Conservation (phyloP, 2,888 invertebrate genomes). For the Oithona nana region DNA sequence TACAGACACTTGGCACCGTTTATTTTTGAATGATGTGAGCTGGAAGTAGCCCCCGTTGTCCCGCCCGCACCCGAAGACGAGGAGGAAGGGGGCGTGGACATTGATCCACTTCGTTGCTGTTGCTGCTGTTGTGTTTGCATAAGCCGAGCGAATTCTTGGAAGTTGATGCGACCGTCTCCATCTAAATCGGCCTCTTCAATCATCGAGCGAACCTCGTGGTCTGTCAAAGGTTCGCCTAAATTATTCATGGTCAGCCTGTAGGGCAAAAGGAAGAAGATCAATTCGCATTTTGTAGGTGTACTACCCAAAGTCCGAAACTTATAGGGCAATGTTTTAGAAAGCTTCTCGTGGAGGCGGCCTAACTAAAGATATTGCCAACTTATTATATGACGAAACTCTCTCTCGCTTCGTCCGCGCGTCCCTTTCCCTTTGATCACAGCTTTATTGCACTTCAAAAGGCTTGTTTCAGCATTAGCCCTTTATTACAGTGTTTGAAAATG, state of each 20-base stretch:
- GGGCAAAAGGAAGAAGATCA: neutral
- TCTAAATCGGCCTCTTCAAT: conserved; percentile 88
- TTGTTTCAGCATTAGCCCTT: too few species aligned
- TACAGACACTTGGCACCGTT: neutral
- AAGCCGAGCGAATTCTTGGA: conserved; percentile 37
- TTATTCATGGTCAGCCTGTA: conserved; percentile 13
- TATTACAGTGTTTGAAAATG: too few species aligned
- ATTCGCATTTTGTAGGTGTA: too few species aligned
- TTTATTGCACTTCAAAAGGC: too few species aligned
- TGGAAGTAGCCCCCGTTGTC: too few species aligned
- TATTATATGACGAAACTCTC: too few species aligned
- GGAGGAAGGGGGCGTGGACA: neutral
- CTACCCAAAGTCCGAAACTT: too few species aligned
- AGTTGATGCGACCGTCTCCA: conserved; percentile 80
- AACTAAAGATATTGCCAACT: too few species aligned
- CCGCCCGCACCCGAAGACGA: neutral
- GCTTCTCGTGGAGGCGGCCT: too few species aligned
- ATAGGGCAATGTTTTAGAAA: too few species aligned
- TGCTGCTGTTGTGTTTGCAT: neutral
- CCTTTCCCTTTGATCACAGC: too few species aligned
- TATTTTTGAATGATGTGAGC: neutral
- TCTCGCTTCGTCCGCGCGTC: too few species aligned
- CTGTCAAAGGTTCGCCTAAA: conserved; percentile 16
- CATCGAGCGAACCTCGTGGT: conserved; percentile 52
- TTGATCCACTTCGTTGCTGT: neutral